Evolutionary conservation across 1,140 invertebrate genomes (phyloP).

Genomic region (Lineus longissimus): DNA sequence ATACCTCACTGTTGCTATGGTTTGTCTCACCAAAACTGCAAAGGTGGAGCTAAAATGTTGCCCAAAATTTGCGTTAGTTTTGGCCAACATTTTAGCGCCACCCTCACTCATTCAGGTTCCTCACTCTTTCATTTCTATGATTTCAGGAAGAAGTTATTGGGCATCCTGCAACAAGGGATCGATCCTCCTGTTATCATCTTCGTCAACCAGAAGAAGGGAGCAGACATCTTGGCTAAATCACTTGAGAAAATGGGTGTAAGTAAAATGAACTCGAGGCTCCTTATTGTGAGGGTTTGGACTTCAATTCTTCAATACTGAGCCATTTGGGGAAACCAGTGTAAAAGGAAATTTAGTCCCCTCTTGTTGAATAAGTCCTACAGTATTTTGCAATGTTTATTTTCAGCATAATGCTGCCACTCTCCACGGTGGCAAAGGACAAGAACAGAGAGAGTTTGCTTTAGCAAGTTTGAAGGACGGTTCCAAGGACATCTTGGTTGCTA

Average conservation of each 20-base stretch:
- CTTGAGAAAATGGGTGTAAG: constrained; percentile 89
- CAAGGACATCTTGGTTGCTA: constrained; percentile 99
- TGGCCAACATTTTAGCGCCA: no score
- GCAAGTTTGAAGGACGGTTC: constrained; percentile 86
- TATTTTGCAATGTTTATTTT: constrained; percentile 23
- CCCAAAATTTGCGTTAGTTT: no score
- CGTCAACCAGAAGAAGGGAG: constrained; percentile 99
- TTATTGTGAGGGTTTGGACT: no score
- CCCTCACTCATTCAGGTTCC: no score
- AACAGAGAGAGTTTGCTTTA: constrained; percentile 97
- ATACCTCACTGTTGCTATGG: no score
- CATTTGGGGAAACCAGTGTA: no score
- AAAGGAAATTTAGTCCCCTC: no score
- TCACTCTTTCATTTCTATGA: not conserved
- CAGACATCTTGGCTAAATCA: constrained; percentile 94
- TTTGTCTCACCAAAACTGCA: no score
- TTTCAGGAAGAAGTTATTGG: constrained; percentile 59
- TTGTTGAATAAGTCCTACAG: no score
- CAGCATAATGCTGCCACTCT: constrained; percentile 91
- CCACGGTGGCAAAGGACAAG: constrained; percentile 99
- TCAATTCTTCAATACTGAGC: no score
- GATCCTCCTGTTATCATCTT: constrained; percentile 99
- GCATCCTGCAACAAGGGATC: constrained; percentile 66
- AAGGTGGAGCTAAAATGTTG: no score
- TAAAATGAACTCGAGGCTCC: constrained; percentile 17